Conservation (phyloP, 2,797 vertebrate genomes). For the Enteromius mattozi region DNA sequence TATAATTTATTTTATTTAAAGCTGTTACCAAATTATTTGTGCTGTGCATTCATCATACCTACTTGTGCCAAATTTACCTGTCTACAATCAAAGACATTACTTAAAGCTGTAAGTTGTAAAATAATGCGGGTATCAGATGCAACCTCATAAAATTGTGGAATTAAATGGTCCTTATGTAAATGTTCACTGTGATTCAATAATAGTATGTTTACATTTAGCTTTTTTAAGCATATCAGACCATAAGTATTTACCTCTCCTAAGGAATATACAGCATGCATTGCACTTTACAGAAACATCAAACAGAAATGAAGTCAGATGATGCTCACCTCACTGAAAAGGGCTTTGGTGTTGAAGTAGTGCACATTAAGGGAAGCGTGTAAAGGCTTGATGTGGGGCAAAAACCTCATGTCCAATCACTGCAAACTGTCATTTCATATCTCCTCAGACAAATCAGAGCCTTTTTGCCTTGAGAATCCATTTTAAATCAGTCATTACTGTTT, state of each 20-base stretch:
- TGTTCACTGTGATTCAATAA: neutral
- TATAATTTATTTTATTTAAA: neutral
- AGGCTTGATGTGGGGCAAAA: slow-evolving; percentile 51
- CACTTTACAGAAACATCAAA: slow-evolving; percentile 18
- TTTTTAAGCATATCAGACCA: neutral
- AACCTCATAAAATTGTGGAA: neutral
- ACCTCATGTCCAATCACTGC: slow-evolving; percentile 48
- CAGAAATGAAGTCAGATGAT: slow-evolving; percentile 24
- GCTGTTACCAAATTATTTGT: neutral
- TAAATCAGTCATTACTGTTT: slow-evolving; percentile 45
- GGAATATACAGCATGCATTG: neutral
- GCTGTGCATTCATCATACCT: neutral
- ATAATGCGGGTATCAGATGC: neutral
- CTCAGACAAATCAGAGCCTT: slow-evolving; percentile 20
- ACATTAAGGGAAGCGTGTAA: slow-evolving; percentile 25
- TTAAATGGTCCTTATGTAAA: neutral
- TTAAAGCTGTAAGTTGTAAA: neutral
- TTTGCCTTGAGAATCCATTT: slow-evolving; percentile 25
- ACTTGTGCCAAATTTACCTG: neutral
- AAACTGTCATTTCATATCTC: slow-evolving; percentile 54
- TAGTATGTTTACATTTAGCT: neutral
- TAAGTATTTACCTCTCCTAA: too few species aligned
- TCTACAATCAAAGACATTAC: neutral
- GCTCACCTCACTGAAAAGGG: neutral
- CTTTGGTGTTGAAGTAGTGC: slow-evolving; percentile 18